Evolutionary conservation across 2,888 invertebrate genomes (phyloP), one percentile per base, ranked within the genome.

Genomic region (Folsomia manolachei): DNA sequence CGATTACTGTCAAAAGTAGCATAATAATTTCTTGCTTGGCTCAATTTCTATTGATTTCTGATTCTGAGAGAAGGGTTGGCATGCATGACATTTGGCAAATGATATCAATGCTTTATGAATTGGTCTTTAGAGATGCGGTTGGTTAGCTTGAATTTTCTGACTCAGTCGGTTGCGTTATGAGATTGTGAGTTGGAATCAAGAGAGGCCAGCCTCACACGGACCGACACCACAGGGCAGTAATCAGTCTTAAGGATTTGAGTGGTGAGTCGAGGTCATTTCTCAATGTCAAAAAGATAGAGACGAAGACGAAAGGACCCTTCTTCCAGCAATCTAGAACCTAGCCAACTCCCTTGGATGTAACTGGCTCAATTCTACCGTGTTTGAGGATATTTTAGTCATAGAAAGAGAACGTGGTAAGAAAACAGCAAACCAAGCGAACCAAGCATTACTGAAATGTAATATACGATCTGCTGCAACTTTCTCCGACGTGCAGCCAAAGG

Each of bases 211-310:
- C 39, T 9, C 7, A 14, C 7, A 39, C 39, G 39, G 39, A 39
- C 39, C 7, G 39, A 14, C 39, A 39, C 56, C 56, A 18, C 21
- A 56, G 21, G 56, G 56, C 56, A 56, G 19, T 19, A 56, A 56
- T 21, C 18, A 56, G 19, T 21, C 56, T 18, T 56, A 56, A 56
- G 21, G 56, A 56, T 56, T 56, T 56, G 56, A 56, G 56, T 56
- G 18, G 7, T 56, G 21, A 56, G 21, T 56, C 56, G 56, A 21
- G 56, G 56, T 56, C 56, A 56, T 56, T 56, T 56, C 56, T 56
- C 56, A 56, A 56, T 56, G 56, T 56, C 56, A 56, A 39, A 39
- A 14, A 39, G 39, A 39, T 39, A 39, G 39, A 39, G 39, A 39
- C 39, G 39, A 39, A 39, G 39, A 39, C 39, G 39, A 39, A 39